Conservation (phyloP, 2,888 invertebrate genomes). For the Acanthopleura granulata region DNA sequence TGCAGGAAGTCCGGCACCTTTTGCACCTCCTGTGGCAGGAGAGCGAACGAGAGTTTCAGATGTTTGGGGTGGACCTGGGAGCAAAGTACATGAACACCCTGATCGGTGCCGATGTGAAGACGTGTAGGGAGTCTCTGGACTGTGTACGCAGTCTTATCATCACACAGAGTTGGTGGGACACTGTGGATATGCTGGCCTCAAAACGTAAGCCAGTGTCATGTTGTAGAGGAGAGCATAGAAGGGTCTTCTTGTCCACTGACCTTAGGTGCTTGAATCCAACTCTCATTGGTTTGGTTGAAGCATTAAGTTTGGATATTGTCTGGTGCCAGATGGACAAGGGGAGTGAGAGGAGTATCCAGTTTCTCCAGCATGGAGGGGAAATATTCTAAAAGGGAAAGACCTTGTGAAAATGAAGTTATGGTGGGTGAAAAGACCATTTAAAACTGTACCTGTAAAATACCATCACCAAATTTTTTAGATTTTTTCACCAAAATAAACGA, state of each 20-base stretch:
- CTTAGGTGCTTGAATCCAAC: too few relatives aligned
- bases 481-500: too few relatives aligned
- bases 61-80: constrained; percentile 29
- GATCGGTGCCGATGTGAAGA: constrained; percentile 19
- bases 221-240: not conserved
- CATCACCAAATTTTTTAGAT: too few relatives aligned
- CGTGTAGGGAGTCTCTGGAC: constrained; percentile 18
- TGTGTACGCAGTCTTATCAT: constrained; percentile 25
- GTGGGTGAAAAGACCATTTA: too few relatives aligned
- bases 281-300: too few relatives aligned
- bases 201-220: constrained; percentile 25
- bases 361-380: too few relatives aligned
- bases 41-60: constrained; percentile 36
- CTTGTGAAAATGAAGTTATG: too few relatives aligned
- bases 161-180: constrained; percentile 44
- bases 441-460: too few relatives aligned
- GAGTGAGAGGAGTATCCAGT: too few relatives aligned
- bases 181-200: constrained; percentile 37
- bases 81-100: constrained; percentile 22
- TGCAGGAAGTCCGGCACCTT: not conserved
- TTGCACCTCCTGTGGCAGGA: constrained; percentile 29
- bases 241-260: not conserved
- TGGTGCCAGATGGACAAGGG: too few relatives aligned
- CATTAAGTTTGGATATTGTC: too few relatives aligned
- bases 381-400: too few relatives aligned